These are phyloP conservation scores for Patella caerulea DNA, from an alignment of 2,888 invertebrate genomes.

Conservation along the genomic window DNA sequence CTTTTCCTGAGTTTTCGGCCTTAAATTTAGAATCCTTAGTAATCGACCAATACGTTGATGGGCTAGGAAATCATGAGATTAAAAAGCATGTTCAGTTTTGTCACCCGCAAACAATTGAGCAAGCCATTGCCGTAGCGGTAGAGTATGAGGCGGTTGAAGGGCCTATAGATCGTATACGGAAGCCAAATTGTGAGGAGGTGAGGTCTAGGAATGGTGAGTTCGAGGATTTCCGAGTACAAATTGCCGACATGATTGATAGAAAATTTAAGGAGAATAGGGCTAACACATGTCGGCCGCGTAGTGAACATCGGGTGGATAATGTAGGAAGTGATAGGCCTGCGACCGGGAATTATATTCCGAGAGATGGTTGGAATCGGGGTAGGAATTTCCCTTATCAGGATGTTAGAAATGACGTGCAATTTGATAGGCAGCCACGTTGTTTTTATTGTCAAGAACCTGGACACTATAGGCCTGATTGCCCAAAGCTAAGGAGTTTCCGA, in stretches of 20 bases:
- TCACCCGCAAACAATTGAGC: not conserved
- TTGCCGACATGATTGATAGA: not conserved
- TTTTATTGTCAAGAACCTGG: not conserved
- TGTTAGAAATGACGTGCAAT: too few relatives aligned
- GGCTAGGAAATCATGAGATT: not conserved
- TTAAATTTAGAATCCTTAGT: not conserved
- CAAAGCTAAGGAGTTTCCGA: not conserved
- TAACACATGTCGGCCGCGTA: not conserved
- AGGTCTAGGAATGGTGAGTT: too few relatives aligned
- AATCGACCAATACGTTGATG: not conserved
- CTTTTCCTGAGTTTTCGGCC: not conserved
- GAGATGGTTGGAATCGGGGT: too few relatives aligned
- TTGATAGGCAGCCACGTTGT: too few relatives aligned
- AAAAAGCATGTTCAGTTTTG: conserved; percentile 11
- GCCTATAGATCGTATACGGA: too few relatives aligned
- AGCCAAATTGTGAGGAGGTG: too few relatives aligned
- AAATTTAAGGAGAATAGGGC: not conserved
- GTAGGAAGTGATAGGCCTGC: not conserved
- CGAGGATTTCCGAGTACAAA: too few relatives aligned
- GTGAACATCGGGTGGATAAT: not conserved
- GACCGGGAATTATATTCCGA: too few relatives aligned
- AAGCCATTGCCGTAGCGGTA: too few relatives aligned
- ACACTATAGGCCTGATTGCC: too few relatives aligned
- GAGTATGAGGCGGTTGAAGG: too few relatives aligned
- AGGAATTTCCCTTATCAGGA: too few relatives aligned